Evolutionary conservation across 2,888 invertebrate genomes (phyloP), one percentile per base, ranked within the genome.

Genomic region (Aricia artaxerxes): DNA sequence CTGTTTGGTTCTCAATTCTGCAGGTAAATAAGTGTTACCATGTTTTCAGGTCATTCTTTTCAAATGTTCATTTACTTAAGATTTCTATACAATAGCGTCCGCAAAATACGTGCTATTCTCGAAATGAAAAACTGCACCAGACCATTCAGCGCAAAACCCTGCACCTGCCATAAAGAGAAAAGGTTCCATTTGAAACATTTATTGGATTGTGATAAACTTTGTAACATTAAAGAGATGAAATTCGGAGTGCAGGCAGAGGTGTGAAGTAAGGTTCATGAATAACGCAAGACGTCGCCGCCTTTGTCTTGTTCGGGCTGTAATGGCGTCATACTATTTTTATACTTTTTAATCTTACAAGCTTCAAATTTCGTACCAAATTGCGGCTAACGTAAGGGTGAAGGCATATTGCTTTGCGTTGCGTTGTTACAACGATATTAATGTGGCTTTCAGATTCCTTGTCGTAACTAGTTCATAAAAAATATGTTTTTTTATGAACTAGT

Each of bases 271-370:
- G 78, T 85, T 90, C 89, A 91, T 91, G 91, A 91, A 91, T 91
- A 91, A 91, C 85, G 87, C 88, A 91, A 84, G 81, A 87, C 83
- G 86, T 85, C 87, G 85, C 88, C 90, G 90, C 91, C 91, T 89
- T 88, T 88, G 86, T 87, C 86, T 84, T 90, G 91, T 81, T 81
- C 79, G 77, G 73, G 90, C 86, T 85, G 87, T 88, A 88, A 89
- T 90, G 88, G 87, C 84, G 86, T 80, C 82, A 82, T 84, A 85
- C 84, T 83, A 83, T 84, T 86, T 85, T 85, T 83, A 80, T 79
- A 80, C 78, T 79, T 80, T 80, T 80, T 78, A 72, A 61, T 80
- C 79, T 78, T 80, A 76, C 57, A 76, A 16, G 31, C 31, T 76
- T 76, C 31, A 76, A 38, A 75, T n/a, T 73, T 44, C 53, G 49